phyloP scores from a whole-genome alignment of 2,888 invertebrate genomes.

The Patella ulyssiponensis region DNA sequence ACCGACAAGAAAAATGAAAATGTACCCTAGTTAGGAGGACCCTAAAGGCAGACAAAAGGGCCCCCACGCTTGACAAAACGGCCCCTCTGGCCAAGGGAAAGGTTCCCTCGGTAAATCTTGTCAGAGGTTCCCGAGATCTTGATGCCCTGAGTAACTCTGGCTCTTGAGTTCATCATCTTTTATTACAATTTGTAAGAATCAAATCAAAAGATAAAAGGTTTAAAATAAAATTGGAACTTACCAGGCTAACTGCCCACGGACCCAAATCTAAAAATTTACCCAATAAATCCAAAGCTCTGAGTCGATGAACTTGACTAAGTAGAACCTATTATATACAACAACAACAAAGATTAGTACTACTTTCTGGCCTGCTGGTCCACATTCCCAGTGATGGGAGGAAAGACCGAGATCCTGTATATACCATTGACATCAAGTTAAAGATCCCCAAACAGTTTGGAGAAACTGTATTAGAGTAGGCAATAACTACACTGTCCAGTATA shows the following conservation, averaged over 20 bases:
- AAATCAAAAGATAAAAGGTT: not conserved
- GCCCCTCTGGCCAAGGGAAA: too few relatives aligned
- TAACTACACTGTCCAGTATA: not conserved
- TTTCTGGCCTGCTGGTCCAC: too few relatives aligned
- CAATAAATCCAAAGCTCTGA: slow-evolving; percentile 93
- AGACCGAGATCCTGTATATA: too few relatives aligned
- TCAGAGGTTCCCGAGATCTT: too few relatives aligned
- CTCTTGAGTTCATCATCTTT: too few relatives aligned
- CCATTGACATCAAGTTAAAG: not conserved
- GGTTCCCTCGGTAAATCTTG: too few relatives aligned
- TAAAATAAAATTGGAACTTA: slow-evolving; percentile 43
- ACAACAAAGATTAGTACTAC: not conserved
- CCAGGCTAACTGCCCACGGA: slow-evolving; percentile 85
- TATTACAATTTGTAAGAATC: not conserved
- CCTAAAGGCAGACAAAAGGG: too few relatives aligned
- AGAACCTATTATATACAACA: slow-evolving; percentile 71
- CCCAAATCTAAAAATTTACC: slow-evolving; percentile 95
- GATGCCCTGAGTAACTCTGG: not conserved
- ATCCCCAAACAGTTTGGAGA: too few relatives aligned
- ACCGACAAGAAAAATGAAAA: too few relatives aligned
- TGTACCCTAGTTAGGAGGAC: too few relatives aligned
- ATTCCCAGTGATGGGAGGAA: too few relatives aligned
- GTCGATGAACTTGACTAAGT: slow-evolving; percentile 86
- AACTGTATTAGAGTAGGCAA: not conserved
- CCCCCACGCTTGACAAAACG: too few relatives aligned